These are phyloP conservation scores for Zonotrichia leucophrys DNA, from an alignment of 2,113 vertebrate species.

Conservation along the genomic window DNA sequence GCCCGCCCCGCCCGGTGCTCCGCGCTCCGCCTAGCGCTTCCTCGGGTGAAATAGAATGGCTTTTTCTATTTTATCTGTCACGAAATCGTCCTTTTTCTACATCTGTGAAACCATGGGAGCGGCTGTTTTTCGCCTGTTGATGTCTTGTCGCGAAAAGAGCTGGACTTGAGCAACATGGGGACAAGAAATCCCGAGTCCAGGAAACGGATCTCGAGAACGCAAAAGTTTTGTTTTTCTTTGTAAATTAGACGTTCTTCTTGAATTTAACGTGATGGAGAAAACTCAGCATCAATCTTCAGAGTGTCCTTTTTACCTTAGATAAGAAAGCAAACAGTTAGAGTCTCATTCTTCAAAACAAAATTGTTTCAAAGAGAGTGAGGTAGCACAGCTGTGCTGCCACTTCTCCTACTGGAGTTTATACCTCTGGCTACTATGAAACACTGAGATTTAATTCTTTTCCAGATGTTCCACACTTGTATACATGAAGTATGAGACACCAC, in stretches of 20 bases:
- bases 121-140: fast-evolving
- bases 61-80: neutral
- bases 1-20: neutral
- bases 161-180: neutral
- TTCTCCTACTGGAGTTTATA: neutral
- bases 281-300: neutral
- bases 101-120: neutral
- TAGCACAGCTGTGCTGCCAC: neutral
- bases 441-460: neutral
- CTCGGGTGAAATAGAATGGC: neutral
- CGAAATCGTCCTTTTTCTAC: neutral
- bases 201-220: fast-evolving
- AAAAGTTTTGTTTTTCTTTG: constrained; percentile 26
- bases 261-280: neutral
- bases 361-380: neutral
- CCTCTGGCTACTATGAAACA: neutral
- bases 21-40: constrained; percentile 35
- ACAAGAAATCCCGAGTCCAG: neutral
- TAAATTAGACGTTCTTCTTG: neutral
- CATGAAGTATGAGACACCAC: neutral
- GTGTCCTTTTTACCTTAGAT: neutral
- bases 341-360: neutral
- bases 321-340: neutral
- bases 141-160: neutral
- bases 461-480: neutral